Conservation (phyloP, 2,797 vertebrate species). For the Darevskia mixta region DNA sequence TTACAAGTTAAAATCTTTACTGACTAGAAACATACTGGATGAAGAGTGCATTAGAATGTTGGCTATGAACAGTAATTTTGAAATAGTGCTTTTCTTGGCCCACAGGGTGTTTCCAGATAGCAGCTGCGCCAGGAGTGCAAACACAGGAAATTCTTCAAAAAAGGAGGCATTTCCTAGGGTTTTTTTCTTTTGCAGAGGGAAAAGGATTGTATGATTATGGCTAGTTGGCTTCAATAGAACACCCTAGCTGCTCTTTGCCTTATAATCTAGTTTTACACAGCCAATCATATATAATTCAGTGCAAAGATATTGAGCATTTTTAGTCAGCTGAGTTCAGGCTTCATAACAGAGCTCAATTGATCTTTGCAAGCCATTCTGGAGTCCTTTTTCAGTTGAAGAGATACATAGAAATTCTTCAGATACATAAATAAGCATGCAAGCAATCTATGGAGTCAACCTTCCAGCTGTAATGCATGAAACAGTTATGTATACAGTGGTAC, state of each 20-base stretch:
- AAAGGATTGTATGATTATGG: no score
- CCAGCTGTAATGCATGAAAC: background rate
- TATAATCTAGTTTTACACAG: background rate
- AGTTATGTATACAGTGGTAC: background rate
- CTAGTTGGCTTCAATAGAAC: background rate
- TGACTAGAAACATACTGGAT: background rate
- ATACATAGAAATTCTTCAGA: no score
- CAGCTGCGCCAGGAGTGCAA: background rate
- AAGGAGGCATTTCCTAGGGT: no score
- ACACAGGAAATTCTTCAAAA: background rate
- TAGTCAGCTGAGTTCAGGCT: slow-evolving; percentile 49
- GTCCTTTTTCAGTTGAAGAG: no score
- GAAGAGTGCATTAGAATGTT: background rate
- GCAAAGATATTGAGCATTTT: slow-evolving; percentile 44
- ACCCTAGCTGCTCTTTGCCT: background rate
- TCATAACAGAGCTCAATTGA: background rate
- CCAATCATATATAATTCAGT: slow-evolving; percentile 17
- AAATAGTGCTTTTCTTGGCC: background rate
- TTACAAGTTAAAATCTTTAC: slow-evolving; percentile 1
- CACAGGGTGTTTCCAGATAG: background rate
- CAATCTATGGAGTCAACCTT: background rate
- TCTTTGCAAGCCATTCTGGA: background rate
- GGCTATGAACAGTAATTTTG: background rate
- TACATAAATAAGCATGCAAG: no score
- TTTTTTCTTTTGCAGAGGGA: no score